A percentile compares a stretch with the other conserved stretches of the same genome.
These are phyloP conservation scores for Taurulus bubalis DNA, from an alignment of 2,113 vertebrate genomes.

Conservation along the genomic window DNA sequence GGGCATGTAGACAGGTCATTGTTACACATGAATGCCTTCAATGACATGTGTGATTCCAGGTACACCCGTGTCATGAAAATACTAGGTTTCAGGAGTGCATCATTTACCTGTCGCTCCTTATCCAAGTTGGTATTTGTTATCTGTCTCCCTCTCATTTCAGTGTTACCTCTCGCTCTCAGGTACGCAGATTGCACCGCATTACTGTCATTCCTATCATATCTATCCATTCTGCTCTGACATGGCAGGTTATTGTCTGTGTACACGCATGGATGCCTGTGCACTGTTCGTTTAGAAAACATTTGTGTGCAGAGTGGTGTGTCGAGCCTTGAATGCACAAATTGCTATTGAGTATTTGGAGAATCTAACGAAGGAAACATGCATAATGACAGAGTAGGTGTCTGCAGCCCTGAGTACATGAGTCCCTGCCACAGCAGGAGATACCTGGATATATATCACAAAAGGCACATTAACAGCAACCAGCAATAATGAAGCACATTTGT, in stretches of 20 bases:
- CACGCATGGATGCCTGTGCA: neutral
- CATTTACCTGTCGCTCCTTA: conserved; percentile 46
- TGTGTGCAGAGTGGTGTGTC: conserved; percentile 31
- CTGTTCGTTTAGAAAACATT: conserved; percentile 16
- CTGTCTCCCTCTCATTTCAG: conserved; percentile 8
- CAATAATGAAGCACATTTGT: conserved; percentile 20
- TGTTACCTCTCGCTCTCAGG: neutral
- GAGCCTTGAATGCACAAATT: neutral
- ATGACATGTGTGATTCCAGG: neutral
- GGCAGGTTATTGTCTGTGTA: conserved; percentile 21
- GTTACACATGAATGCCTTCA: conserved; percentile 19
- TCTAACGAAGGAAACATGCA: neutral
- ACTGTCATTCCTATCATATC: conserved; percentile 32
- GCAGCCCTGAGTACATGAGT: conserved; percentile 1
- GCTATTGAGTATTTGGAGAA: conserved; percentile 47
- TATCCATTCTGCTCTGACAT: conserved; percentile 25
- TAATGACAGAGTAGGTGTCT: conserved; percentile 19
- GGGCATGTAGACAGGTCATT: conserved; percentile 43
- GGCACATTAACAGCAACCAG: conserved; percentile 8
- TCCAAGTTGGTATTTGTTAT: conserved; percentile 37
- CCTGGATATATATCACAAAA: neutral
- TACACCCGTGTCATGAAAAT: conserved; percentile 21
- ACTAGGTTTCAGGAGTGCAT: conserved; percentile 14
- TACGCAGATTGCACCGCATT: conserved; percentile 43
- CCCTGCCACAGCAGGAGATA: neutral